Evolutionary conservation across 2,888 invertebrate genomes (phyloP), one percentile per base, ranked within the genome.

Genomic region (Melitaea athalia): DNA sequence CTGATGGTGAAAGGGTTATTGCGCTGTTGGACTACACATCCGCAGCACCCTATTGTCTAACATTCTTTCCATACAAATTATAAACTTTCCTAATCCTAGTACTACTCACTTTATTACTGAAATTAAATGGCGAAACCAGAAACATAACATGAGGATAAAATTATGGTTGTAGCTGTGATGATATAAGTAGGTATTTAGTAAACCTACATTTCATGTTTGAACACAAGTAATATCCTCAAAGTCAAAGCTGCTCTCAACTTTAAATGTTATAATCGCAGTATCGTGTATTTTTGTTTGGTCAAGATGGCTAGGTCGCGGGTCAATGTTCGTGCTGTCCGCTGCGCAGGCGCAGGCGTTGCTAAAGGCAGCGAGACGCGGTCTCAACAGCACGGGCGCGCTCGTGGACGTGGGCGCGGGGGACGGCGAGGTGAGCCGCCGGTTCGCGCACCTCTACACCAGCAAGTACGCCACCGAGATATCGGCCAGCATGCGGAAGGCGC

Each of bases 371-470:
- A 63, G 81, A 85, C 61, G 82, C 81, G 5, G 84, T 86, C 57
- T 77, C 72, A 52, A 76, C 76, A 45, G 75, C 72, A 63, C 73
- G 72, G 85, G 83, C 57, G 89, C 94, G 10, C 82, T 96, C 53
- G 93, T 99, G 60, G 99, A 99, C 91, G 94, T 99, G 64, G 99
- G 99, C 60, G 99, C 99, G 3, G 99, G 99, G 1, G 99, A 99
- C 91, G 99, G 99, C 0, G 96, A 96, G 81, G 98, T 99, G 63
- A 99, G 99, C 52, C 93, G 95, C 17, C 94, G 96, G 69, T 95
- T 99, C 88, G 94, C 96, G 0, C 93, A 94, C 63, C 94, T 96
- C 72, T 98, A 96, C 90, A 85, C 93, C 6, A 91, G 94, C 65
- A 95, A 96, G 57, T 97, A 96, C 87, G 98, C 96, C 64, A 99